Evolutionary conservation across 1,140 invertebrate genomes (phyloP), one percentile per base, ranked within the genome.

Genomic region (Grapholita molesta): DNA sequence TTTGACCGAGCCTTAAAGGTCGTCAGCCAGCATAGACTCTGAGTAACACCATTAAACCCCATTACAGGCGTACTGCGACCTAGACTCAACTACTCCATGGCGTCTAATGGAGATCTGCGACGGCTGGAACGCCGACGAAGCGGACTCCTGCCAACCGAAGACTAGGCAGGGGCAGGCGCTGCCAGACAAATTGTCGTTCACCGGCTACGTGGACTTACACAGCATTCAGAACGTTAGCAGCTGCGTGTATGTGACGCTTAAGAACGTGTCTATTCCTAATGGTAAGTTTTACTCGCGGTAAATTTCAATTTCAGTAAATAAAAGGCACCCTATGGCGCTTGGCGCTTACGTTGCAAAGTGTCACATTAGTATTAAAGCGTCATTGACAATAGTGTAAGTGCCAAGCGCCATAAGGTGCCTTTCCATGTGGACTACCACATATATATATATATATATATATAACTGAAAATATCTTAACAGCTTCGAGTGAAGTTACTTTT

Each of bases 61-160:
- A 77, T 55, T 64, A 11, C 66, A 90, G 88, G 80, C 78, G 0
- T 70, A 67, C 0, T 90, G 88, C 64, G 80, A 84, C n/a, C 74
- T 90, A 0, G 80, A 84, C 32, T 70, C 77, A 5, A 68, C 69
- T 1, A 70, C 76, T 0, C 86, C 90, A 0, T 88, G 84, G 85
- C 78, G 81, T 1, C 74, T 90, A 12, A 86, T 91, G 83, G 83
- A 91, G 30, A 85, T 92, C 21, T 92, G 91, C 66, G 83, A 88
- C 7, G 80, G 83, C 7, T 90, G 88, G 88, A 68, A 78, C 2
- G 89, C 88, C 0, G 85, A 90, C 53, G 79, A 72, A 0, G 71
- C 89, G 0, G 33, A 32, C 0, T 77, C 79, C 5, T 92, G 91
- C 66, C 74, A 82, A 4, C 79, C 89, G 0, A 81, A 78, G 35